Evolutionary conservation across 1,140 invertebrate genomes (phyloP).

Genomic region (Hydropsyche tenuis): DNA sequence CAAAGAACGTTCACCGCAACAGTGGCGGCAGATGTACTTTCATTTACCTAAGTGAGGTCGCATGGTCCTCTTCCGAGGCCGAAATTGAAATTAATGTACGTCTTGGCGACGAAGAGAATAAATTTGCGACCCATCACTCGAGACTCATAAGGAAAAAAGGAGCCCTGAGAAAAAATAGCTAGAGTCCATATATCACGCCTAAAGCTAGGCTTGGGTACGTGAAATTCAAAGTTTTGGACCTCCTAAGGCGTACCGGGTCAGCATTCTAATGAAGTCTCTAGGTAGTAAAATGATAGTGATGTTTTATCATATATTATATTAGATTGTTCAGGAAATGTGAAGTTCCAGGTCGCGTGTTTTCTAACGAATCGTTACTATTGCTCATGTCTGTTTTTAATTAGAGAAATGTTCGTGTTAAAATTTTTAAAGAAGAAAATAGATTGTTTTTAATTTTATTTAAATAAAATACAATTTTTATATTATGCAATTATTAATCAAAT

Average conservation of each 20-base stretch:
- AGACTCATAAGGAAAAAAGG: not conserved
- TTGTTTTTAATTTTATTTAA: too few species aligned
- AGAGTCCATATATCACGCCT: slow-evolving; percentile 10
- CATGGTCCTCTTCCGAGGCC: not conserved
- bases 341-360: not conserved
- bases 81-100: slow-evolving; percentile 24
- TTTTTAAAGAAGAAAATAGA: too few species aligned
- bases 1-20: too few species aligned
- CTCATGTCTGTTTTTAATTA: too few species aligned
- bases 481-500: too few species aligned
- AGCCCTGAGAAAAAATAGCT: not conserved
- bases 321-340: too few species aligned
- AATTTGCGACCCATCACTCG: slow-evolving; percentile 25
- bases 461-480: too few species aligned
- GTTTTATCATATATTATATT: not conserved
- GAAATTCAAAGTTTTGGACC: not conserved
- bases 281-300: not conserved
- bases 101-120: slow-evolving; percentile 9
- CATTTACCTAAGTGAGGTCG: not conserved
- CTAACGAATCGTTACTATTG: not conserved
- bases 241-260: not conserved
- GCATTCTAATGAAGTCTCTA: not conserved
- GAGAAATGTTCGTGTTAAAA: too few species aligned
- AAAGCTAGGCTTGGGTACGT: not conserved
- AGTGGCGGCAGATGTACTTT: slow-evolving; percentile 5